Conservation (phyloP, 2,797 vertebrate species). For the Bradypodion pumilum region DNA sequence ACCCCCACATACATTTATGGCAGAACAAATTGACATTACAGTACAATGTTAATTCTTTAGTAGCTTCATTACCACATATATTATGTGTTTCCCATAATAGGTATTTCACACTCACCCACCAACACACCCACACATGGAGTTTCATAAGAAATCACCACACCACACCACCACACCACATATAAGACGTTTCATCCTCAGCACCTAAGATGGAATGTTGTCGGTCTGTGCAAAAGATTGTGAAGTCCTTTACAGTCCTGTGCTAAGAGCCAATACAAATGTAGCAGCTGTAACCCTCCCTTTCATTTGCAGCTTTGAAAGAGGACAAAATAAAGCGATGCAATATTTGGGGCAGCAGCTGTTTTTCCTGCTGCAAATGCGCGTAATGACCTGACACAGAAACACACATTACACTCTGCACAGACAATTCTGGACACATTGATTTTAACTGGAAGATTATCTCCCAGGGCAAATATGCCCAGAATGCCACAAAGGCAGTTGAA, state of each 20-base stretch:
- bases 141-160: neutral
- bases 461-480: too few species aligned
- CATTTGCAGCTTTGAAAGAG: neutral
- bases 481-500: too few species aligned
- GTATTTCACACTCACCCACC: neutral
- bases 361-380: neutral
- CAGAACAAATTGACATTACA: constrained; percentile 22
- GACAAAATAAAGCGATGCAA: neutral
- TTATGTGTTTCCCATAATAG: too few species aligned
- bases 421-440: neutral
- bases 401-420: neutral
- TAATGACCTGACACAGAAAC: constrained; percentile 13
- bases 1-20: neutral
- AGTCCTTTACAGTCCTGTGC: neutral
- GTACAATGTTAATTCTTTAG: neutral
- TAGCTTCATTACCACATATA: neutral
- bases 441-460: constrained; percentile 14
- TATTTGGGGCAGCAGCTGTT: constrained; percentile 4
- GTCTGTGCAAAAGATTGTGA: neutral
- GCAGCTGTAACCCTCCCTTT: too few species aligned
- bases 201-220: neutral
- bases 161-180: neutral
- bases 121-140: neutral
- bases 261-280: neutral
- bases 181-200: too few species aligned